These are phyloP conservation scores for Montifringilla adamsi DNA, from an alignment of 2,113 vertebrate species.

Conservation along the genomic window DNA sequence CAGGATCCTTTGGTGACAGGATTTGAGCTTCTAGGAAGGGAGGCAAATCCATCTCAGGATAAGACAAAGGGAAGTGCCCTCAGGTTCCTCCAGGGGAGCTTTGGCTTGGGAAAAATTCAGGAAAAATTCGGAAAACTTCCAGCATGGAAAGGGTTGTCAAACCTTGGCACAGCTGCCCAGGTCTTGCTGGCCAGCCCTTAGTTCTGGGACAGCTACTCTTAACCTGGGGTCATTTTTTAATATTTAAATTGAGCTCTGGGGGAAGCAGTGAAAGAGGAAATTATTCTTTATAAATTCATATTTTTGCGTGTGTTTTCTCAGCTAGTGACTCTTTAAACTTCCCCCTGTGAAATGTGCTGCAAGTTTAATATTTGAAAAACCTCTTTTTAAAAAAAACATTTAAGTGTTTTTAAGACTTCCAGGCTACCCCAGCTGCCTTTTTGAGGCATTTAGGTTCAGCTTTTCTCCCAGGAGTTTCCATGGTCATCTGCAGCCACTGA, in stretches of 20 bases:
- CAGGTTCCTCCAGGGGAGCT: neutral
- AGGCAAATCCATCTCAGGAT: accelerated
- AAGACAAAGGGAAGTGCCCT: neutral
- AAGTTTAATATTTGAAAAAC: neutral
- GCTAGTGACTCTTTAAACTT: accelerated
- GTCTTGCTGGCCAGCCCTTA: neutral
- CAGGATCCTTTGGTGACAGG: neutral
- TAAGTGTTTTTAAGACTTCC: neutral
- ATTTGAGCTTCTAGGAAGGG: neutral
- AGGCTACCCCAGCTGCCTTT: neutral
- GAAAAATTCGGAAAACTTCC: neutral
- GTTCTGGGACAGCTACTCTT: neutral
- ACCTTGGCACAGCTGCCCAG: neutral
- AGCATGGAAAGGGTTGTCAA: neutral
- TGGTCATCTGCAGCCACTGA: neutral
- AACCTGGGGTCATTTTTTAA: neutral
- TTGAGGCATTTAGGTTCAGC: neutral
- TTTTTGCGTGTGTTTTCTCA: neutral
- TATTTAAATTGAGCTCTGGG: neutral
- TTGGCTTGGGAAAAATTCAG: neutral
- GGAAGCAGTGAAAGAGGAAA: neutral
- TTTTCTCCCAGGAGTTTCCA: accelerated
- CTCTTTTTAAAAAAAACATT: no score
- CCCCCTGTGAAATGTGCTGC: neutral
- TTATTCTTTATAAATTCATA: neutral